phyloP scores from a whole-genome alignment of 2,888 invertebrate species.

The Ctenicera cuprea region DNA sequence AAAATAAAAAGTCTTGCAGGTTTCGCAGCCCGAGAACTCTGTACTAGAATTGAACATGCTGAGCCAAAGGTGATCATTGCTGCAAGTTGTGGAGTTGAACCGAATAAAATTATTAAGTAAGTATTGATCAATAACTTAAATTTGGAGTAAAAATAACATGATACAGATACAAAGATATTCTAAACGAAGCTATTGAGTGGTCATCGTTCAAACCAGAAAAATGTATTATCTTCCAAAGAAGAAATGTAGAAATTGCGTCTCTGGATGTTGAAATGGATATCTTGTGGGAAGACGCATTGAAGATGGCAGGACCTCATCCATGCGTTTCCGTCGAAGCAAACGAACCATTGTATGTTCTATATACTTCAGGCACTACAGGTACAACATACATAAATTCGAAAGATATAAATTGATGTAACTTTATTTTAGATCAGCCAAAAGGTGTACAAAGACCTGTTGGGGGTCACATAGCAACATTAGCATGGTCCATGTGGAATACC shows the following conservation, averaged over 20 bases:
- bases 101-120: slow-evolving; percentile 86
- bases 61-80: slow-evolving; percentile 92
- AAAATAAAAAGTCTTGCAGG: slow-evolving; percentile 74
- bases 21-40: slow-evolving; percentile 92
- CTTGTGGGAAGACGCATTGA: slow-evolving; percentile 85
- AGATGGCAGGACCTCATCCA: slow-evolving; percentile 80
- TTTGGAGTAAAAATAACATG: not conserved
- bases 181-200: slow-evolving; percentile 87
- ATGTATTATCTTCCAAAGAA: slow-evolving; percentile 89
- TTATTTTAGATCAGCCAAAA: slow-evolving; percentile 77
- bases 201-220: slow-evolving; percentile 83
- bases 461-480: slow-evolving; percentile 88
- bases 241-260: slow-evolving; percentile 79
- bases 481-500: slow-evolving; percentile 89
- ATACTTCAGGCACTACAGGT: slow-evolving; percentile 93
- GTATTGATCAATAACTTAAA: not conserved
- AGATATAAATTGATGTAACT: not conserved
- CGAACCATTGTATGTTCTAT: slow-evolving; percentile 92
- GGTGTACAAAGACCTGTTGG: slow-evolving; percentile 93
- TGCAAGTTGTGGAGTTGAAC: slow-evolving; percentile 94
- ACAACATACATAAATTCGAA: slow-evolving; percentile 53
- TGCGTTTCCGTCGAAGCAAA: slow-evolving; percentile 93
- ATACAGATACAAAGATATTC: slow-evolving; percentile 83
- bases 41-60: slow-evolving; percentile 90
- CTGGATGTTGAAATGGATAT: slow-evolving; percentile 82